Evolutionary conservation across 53 echinoderm and acorn worm genomes (phyloP).

Genomic region (Apostichopus leukothele): DNA sequence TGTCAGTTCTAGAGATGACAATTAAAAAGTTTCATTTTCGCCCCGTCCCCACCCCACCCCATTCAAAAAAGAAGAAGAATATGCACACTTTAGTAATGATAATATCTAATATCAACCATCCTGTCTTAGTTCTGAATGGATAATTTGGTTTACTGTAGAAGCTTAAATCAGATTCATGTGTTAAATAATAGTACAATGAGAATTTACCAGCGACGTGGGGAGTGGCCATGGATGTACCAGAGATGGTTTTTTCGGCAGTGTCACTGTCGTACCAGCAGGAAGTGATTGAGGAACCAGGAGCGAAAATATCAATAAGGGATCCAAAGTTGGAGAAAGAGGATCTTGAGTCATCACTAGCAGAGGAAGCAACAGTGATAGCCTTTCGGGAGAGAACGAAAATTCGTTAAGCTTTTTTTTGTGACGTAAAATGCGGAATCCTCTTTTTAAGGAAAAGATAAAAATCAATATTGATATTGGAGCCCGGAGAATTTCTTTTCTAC

Average conservation of each 20-base stretch:
- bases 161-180: background rate
- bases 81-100: no score
- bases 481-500: no score
- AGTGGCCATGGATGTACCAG: background rate
- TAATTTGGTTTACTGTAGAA: no score
- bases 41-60: no score
- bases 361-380: constrained; percentile 1
- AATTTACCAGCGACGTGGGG: constrained; percentile 8
- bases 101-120: no score
- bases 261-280: background rate
- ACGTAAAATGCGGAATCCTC: background rate
- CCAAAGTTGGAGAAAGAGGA: constrained; percentile 22
- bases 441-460: no score
- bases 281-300: background rate
- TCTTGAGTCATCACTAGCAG: background rate
- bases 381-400: background rate
- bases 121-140: no score
- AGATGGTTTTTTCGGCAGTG: background rate
- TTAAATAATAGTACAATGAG: background rate
- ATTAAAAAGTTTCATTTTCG: no score
- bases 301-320: background rate
- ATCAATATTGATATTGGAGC: no score
- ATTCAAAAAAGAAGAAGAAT: no score
- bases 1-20: no score
- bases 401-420: background rate